Evolutionary conservation across 2,113 vertebrate genomes (phyloP), one percentile per base, ranked within the genome.

Genomic region (Vulpes ferrilata): DNA sequence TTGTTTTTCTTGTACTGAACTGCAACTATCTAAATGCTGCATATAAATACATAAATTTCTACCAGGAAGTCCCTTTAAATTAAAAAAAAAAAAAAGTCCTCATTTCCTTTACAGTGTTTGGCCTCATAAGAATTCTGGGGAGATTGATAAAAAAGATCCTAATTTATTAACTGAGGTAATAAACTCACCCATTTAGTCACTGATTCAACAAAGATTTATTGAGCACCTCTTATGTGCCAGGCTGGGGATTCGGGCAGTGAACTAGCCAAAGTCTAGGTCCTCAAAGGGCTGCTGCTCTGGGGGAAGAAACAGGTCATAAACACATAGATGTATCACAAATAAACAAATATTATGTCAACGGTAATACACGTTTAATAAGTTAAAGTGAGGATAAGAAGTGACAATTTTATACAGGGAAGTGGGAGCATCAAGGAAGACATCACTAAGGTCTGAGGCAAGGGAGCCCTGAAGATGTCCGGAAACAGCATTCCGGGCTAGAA

Each of bases 101-200:
- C 62, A 59, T 87, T 94, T 97, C 90, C 84, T 92, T 98, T 93
- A 55, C 91, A 91, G 82, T 55, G 35, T 87, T 89, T 65, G 73
- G 62, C 83, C 67, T 87, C 48, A 2, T n/a, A 96, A 96, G 87
- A 93, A 95, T 97, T 95, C 95, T 96, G 90, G 95, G 92, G 93
- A 96, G 62, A 86, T 5, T 15, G n/a, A 81, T 48, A 57, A 80
- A 71, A 71, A 76, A 90, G 55, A 92, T 89, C 32, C 74, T 74
- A 91, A 93, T 91, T 95, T 97, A 87, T 30, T 74, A 96, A 94
- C 12, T 0, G 27, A 93, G 79, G 30, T 76, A 93, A 88, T 38
- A 90, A 93, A 82, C 25, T 65, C 88, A 85, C 30, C 64, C 62
- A 76, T 32, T n/a, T 71, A 25, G 30, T 85, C 81, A 62, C 89